Evolutionary conservation across 1,140 invertebrate species (phyloP), one percentile per base, ranked within the genome.

Genomic region (Phortica variegata): DNA sequence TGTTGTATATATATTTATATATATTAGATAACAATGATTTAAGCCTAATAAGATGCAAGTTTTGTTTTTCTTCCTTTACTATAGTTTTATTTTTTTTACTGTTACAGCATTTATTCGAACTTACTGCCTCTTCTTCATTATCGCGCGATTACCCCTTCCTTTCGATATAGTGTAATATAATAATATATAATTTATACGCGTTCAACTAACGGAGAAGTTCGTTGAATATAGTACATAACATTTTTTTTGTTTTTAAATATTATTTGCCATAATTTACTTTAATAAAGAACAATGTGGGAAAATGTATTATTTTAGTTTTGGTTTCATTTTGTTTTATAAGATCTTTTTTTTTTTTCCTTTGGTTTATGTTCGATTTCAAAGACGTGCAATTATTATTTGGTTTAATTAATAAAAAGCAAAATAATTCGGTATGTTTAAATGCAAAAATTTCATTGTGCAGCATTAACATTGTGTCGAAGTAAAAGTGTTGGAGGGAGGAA

Each of bases 1-100:
- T 31, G 43, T 40, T 58, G 37, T 47, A 40, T 38, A 31, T 52
- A 47, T 18, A 44, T 58, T 51, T 65, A 59, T 60, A 61, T 65
- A 65, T 65, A 66, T 66, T 66, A 66, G 63, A 66, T 66, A 66
- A 66, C 63, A 66, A 66, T 66, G 63, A 68, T 69, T 68, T 66
- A 66, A 68, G 63, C 63, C 63, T 66, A 66, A 55, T 47, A 38
- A 47, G 52, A 63, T 63, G 50, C 63, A 66, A 54, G 47, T 61
- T 65, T 58, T 60, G 63, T 66, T 63, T 61, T 59, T 56, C 68
- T 66, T 53, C 65, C 52, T 51, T 31, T 40, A 46, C 40, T 65
- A 46, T 47, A 40, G 44, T 45, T 36, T 31, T 50, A 37, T 59
- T 61, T 39, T n/a, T 57, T 45, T 66, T 63, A 63, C 52, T 60